Evolutionary conservation across 1,140 invertebrate species (phyloP), one percentile per base, ranked within the genome.

Genomic region (Tenebrio molitor): DNA sequence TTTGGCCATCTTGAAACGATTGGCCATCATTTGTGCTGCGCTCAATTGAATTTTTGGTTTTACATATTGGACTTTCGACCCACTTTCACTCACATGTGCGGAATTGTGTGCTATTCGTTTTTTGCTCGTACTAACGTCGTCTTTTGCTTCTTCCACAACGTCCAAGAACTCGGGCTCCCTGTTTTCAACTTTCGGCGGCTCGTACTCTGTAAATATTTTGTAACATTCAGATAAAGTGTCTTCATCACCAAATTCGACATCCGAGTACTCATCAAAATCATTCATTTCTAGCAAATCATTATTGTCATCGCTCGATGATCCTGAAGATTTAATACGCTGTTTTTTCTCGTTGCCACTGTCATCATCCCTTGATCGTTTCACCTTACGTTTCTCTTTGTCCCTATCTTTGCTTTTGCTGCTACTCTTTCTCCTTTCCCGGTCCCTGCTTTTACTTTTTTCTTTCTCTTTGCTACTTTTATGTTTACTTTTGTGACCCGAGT

Each of bases 171-270:
- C 16, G 0, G 34, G 62, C 1, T 34, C 39, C 8, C 36, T 36
- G 12, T 63, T 14, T 34, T 75, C 66, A 7, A 67, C 12, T 70
- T 71, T 50, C 19, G 66, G 68, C 12, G 84, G 81, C 73, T 85
- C 85, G 63, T 86, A 79, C 73, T 86, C 82, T 83, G 91, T 89
- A 77, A 92, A 94, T 73, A 94, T 92, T 81, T 87, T 89, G 64
- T 91, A 84, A 79, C 92, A 94, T 80, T 93, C 91, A 66, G 89
- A 87, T 6, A 91, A 84, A 74, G 79, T 79, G 67, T 81, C 79
- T 44, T 79, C 73, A 64, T 78, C 74, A 50, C 77, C 80, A 25
- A 83, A 42, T 67, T 83, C 79, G 44, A 82, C 29, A 65, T 71
- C 72, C 39, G 44, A 72, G 36, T 81, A 72, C 74, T 77, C 53